Base-by-base conservation (phyloP, 2,888 invertebrate species). In the Ditula angustiorana region DNA sequence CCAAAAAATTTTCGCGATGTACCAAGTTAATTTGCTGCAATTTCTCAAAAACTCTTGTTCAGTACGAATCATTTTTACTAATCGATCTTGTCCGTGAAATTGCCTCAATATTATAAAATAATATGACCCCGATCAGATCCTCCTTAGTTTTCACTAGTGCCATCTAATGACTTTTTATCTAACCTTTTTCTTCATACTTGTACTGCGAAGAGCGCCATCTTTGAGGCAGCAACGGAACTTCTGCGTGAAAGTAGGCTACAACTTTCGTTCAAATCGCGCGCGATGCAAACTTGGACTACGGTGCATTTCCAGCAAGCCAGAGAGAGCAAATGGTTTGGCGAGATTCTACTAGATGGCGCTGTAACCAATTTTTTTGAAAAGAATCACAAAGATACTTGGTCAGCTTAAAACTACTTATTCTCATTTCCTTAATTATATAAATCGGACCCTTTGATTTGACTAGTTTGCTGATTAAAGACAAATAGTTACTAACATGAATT, bases 331-430 rank as follows among this genome's bases (percentile, higher is more conserved):
- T 61, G 64, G 70, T 78, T 66, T 67, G 28, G 1, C 0, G 7
- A 0, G 2, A 2, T 57, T 59, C 49, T 24, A 69, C 72, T 59
- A 81, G 81, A 80, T 81, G 81, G 80, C 81, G 81, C 73, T 77
- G 71, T 61, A 63, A 47, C 8, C 8, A 5, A 44, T n/a, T 11
- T 3, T 35, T 33, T 28, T 52, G 16, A 10, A 19, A 19, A 41
- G 8, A 41, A 41, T 8, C 30, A n/a, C n/a, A n/a, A n/a, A n/a
- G n/a, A n/a, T n/a, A n/a, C n/a, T n/a, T n/a, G n/a, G n/a, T n/a
- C n/a, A n/a, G n/a, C n/a, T n/a, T n/a, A n/a, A n/a, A n/a, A n/a
- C n/a, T n/a, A n/a, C n/a, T n/a, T n/a, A n/a, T n/a, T n/a, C n/a
- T n/a, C n/a, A n/a, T n/a, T n/a, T n/a, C 11, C 30, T 30, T 30